Conservation (phyloP, 2,888 invertebrate species). For the Nasonia oneida region DNA sequence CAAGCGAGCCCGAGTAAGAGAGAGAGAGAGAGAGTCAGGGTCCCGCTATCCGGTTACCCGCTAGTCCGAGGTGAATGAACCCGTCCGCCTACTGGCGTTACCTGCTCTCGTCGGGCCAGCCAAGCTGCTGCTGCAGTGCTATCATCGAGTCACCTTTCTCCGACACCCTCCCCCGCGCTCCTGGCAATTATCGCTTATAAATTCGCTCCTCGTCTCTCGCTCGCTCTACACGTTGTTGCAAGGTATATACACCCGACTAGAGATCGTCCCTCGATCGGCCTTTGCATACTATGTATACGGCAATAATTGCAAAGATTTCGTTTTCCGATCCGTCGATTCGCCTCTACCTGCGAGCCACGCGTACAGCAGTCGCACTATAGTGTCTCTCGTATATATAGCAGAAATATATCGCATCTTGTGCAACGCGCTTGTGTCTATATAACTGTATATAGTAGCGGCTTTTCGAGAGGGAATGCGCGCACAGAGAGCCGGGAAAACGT, state of each 20-base stretch:
- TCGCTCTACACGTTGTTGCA: not conserved
- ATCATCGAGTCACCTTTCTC: conserved; percentile 54
- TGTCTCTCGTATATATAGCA: too few species aligned
- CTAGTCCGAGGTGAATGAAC: conserved; percentile 77
- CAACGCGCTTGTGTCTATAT: not conserved
- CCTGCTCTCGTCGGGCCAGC: conserved; percentile 68
- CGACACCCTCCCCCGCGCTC: conserved; percentile 22
- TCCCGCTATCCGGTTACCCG: conserved; percentile 79
- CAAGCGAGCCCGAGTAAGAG: conserved; percentile 16
- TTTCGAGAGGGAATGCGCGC: conserved; percentile 44
- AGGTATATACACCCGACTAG: too few species aligned
- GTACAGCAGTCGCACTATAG: not conserved
- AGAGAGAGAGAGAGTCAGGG: conserved; percentile 72
- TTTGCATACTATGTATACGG: too few species aligned
- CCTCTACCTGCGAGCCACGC: too few species aligned
- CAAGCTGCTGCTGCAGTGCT: conserved; percentile 35
- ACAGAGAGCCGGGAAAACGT: conserved; percentile 8
- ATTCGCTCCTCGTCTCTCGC: conserved; percentile 38
- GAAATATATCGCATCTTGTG: not conserved
- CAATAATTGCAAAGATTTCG: too few species aligned
- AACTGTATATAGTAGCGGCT: conserved; percentile 14
- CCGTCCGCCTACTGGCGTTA: conserved; percentile 79
- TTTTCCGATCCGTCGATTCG: too few species aligned
- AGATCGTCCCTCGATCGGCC: too few species aligned
- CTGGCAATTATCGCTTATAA: conserved; percentile 55